These are phyloP conservation scores for Melinopterus prodromus DNA, from an alignment of 2,888 invertebrate species.

Conservation along the genomic window DNA sequence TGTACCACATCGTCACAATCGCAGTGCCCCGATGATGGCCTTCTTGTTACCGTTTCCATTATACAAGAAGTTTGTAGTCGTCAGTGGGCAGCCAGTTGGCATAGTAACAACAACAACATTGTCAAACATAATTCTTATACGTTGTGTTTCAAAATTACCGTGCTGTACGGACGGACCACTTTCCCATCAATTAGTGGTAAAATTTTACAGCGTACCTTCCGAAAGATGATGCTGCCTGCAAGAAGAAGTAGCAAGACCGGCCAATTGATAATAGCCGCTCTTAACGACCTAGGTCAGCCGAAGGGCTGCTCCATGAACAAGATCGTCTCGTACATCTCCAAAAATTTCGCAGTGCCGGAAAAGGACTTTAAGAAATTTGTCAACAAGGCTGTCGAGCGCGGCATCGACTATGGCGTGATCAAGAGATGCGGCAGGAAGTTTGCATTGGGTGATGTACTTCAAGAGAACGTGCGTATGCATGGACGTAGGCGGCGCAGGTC, in stretches of 20 bases:
- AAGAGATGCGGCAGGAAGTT: slow-evolving; percentile 7
- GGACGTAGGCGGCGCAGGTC: background rate
- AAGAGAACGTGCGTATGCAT: slow-evolving; percentile 5
- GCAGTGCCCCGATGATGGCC: background rate
- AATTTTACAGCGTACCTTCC: background rate
- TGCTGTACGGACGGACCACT: background rate
- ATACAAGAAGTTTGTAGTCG: background rate
- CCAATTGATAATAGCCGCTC: slow-evolving; percentile 6
- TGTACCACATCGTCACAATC: too few relatives aligned
- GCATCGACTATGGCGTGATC: background rate
- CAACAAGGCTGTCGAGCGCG: background rate
- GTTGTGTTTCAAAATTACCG: background rate
- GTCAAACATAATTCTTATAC: background rate
- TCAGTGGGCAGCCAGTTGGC: background rate
- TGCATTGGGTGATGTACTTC: slow-evolving; percentile 8
- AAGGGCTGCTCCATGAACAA: background rate
- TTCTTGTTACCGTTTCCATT: background rate
- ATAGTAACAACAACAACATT: background rate
- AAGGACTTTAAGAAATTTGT: slow-evolving; percentile 10
- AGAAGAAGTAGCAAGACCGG: background rate
- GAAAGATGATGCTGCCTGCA: background rate
- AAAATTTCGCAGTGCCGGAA: background rate
- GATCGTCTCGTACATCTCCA: background rate
- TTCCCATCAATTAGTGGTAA: background rate
- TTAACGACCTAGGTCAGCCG: background rate